Evolutionary conservation across 2,888 invertebrate genomes (phyloP).

Genomic region (Caenorhabditis sp.): DNA sequence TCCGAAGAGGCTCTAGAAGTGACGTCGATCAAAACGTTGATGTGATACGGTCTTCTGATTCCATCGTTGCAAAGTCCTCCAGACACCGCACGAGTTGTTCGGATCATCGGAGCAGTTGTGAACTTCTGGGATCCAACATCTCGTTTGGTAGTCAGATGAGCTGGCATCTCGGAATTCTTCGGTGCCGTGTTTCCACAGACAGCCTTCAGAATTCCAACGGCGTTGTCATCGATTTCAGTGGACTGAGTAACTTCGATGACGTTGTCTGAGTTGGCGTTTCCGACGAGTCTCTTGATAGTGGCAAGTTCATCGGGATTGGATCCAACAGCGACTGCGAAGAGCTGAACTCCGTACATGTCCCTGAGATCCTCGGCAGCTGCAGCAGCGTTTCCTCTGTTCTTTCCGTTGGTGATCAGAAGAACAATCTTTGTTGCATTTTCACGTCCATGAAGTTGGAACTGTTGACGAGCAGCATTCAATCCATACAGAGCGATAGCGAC

Average conservation of each 20-base stretch:
- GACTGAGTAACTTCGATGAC: conserved; percentile 67
- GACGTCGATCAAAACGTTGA: conserved; percentile 78
- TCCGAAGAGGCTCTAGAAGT: conserved; percentile 72
- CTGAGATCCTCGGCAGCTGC: conserved; percentile 79
- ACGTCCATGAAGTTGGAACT: conserved; percentile 81
- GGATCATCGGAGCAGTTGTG: conserved; percentile 66
- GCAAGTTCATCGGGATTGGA: conserved; percentile 75
- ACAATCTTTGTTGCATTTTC: conserved; percentile 79
- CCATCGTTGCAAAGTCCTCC: conserved; percentile 79
- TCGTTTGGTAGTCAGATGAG: conserved; percentile 67
- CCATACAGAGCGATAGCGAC: conserved; percentile 81
- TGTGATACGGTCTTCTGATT: conserved; percentile 76
- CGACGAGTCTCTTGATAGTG: conserved; percentile 78
- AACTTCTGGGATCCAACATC: conserved; percentile 54
- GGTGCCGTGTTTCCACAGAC: conserved; percentile 70
- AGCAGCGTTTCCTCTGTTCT: conserved; percentile 82
- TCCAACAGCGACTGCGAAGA: conserved; percentile 80
- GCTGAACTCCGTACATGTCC: conserved; percentile 77
- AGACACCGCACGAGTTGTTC: conserved; percentile 76
- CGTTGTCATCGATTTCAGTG: conserved; percentile 68
- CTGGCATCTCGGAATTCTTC: conserved; percentile 43
- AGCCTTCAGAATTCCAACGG: conserved; percentile 58
- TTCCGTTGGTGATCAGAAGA: conserved; percentile 81
- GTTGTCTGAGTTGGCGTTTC: conserved; percentile 51
- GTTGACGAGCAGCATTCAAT: conserved; percentile 81